Conservation (phyloP, 2,113 vertebrate species). For the Pardalotus punctatus region DNA sequence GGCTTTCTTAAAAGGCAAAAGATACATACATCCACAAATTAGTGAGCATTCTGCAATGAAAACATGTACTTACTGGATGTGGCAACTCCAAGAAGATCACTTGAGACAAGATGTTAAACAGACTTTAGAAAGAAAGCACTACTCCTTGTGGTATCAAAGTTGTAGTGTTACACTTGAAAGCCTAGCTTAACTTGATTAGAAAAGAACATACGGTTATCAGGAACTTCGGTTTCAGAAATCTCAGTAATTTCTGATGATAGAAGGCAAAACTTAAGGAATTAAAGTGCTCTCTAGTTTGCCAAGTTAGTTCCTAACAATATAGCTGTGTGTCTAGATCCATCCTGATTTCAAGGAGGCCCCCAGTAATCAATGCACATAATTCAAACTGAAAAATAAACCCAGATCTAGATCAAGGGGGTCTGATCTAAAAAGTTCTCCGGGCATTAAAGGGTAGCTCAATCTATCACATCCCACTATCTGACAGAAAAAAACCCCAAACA, state of each 20-base stretch:
- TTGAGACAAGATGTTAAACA: not conserved
- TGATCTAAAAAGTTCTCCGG: not conserved
- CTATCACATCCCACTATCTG: not conserved
- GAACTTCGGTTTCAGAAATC: not conserved
- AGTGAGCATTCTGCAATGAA: not conserved
- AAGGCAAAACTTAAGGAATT: not conserved
- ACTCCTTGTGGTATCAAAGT: not conserved
- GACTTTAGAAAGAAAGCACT: not conserved
- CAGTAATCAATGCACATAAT: not conserved
- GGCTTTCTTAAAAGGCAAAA: fast-evolving
- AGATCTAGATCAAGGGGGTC: not conserved
- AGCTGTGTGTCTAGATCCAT: not conserved
- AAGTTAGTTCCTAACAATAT: not conserved
- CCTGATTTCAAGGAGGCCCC: not conserved
- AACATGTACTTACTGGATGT: not conserved
- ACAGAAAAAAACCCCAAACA: not conserved
- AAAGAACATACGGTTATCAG: not conserved
- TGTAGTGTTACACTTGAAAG: not conserved
- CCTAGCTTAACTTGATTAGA: not conserved
- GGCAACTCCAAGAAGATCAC: not conserved
- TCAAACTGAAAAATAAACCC: not conserved
- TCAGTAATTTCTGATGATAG: not conserved
- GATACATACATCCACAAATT: not conserved
- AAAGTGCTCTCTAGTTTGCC: not conserved
- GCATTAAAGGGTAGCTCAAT: not conserved